Base-by-base conservation (phyloP, 37 sponge, comb jelly and placozoan genomes). In the Mnemiopsis leidyi region DNA sequence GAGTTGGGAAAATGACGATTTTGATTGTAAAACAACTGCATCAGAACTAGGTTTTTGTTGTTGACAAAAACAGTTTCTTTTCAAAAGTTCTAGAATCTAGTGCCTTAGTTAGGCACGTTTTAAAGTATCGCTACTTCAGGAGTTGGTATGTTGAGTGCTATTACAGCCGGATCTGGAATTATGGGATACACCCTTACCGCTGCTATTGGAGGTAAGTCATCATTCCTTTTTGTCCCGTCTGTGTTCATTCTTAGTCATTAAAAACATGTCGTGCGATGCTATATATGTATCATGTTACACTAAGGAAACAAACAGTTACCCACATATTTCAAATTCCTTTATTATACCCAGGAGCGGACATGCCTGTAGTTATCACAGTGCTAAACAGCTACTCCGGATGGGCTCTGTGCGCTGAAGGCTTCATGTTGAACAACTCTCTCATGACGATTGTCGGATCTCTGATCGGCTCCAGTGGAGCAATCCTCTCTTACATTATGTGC, bases 401-500 rank as follows among this genome's bases (percentile, higher is more conserved):
- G 98, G 98, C 98, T 0, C 93, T 97, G 38, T 96, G 96, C 69
- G 98, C 98, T 39, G 98, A 97, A 68, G 97, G 97, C 5, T 97
- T 97, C 93, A 97, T 97, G 97, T 88, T 97, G 32, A 95, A 95
- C 82, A 97, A 97, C 95, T 92, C 68, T 92, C 95, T 97, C 38
- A 93, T 97, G 77, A 97, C 97, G 18, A 96, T 96, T 82, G 96
- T 97, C 0, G 98, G 98, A 24, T 95, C 98, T 21, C 96, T 97
- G 76, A 97, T 97, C 36, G 98, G 98, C 0, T 97, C 96, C 36
- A 95, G 96, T 36, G 98, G 98, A 37, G 98, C 96, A 39, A 97
- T 97, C 94, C 94, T 97, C 69, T 97, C 98, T 32, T 97, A 97
- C 94, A 97, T 97, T 95, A 97, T 97, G 98, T 97, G 98, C 93